Evolutionary conservation across 2,113 vertebrate species (phyloP).

Genomic region (Drymodes brunneopygia): DNA sequence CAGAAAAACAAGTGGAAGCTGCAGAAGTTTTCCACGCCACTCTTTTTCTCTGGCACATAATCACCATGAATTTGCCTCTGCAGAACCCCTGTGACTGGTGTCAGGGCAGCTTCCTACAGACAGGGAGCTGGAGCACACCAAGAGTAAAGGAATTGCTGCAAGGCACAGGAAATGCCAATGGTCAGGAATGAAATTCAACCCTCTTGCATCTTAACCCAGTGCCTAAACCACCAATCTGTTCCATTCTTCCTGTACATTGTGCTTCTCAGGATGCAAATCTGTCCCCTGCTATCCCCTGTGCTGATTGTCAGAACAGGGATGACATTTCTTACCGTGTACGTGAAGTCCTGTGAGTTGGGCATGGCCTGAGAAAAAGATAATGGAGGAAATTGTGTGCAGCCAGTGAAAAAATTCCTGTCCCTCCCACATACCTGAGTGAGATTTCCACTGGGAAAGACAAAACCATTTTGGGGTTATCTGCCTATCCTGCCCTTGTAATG

Average conservation of each 20-base stretch:
- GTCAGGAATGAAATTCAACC: neutral
- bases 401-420: neutral
- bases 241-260: neutral
- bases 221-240: neutral
- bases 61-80: neutral
- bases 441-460: neutral
- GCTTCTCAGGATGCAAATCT: neutral
- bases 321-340: rapidly evolving
- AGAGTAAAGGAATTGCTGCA: neutral
- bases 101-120: neutral
- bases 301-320: neutral
- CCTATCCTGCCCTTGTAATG: neutral
- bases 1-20: neutral
- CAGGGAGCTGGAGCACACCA: neutral
- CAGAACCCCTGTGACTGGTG: neutral
- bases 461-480: neutral
- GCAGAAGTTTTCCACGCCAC: neutral
- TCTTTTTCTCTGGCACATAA: neutral
- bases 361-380: neutral
- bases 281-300: neutral
- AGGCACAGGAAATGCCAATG: neutral
- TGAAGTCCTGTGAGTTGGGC: neutral
- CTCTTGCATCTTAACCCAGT: neutral
- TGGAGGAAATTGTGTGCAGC: neutral
- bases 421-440: neutral